Percentiles rank a stretch among this genome's conserved stretches.
Evolutionary conservation across 2,888 invertebrate species (phyloP).

Genomic region (Leptopilina drosophilae): DNA sequence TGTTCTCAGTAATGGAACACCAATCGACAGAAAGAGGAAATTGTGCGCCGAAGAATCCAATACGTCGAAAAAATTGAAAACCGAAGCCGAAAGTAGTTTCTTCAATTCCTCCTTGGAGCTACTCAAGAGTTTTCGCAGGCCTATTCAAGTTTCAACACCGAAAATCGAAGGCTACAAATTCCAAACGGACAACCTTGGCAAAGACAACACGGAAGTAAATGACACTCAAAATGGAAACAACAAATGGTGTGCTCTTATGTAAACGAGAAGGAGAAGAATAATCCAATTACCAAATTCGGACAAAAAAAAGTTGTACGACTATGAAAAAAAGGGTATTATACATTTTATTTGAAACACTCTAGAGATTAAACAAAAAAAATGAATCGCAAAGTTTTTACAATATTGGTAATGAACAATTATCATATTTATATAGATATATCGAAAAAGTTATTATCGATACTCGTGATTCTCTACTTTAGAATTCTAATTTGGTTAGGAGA

Average conservation of each 20-base stretch:
- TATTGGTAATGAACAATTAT: conserved; percentile 12
- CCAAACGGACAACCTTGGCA: conserved; percentile 25
- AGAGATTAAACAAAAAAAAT: not conserved
- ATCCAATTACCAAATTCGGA: not conserved
- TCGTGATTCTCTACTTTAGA: conserved; percentile 10
- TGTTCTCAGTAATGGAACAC: conserved; percentile 61
- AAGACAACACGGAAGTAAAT: not conserved
- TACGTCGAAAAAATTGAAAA: conserved; percentile 66
- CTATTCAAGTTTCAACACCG: conserved; percentile 68
- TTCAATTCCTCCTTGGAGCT: conserved; percentile 66
- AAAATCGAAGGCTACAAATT: conserved; percentile 51
- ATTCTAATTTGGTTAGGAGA: not conserved
- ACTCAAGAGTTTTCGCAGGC: conserved; percentile 65
- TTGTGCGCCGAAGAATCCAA: conserved; percentile 53
- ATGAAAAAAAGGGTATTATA: not conserved
- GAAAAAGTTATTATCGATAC: conserved; percentile 12
- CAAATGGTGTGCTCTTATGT: conserved; percentile 33
- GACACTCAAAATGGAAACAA: not conserved
- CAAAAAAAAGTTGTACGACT: conserved; percentile 1
- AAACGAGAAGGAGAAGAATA: not conserved
- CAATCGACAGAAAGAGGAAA: conserved; percentile 68
- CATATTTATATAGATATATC: not conserved
- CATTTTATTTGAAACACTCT: conserved; percentile 8
- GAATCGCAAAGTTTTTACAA: not conserved
- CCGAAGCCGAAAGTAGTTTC: conserved; percentile 61